Percentiles rank a stretch among this genome's conserved stretches.
These are phyloP conservation scores for Vidua chalybeata DNA, from an alignment of 2,113 vertebrate species.

Conservation along the genomic window DNA sequence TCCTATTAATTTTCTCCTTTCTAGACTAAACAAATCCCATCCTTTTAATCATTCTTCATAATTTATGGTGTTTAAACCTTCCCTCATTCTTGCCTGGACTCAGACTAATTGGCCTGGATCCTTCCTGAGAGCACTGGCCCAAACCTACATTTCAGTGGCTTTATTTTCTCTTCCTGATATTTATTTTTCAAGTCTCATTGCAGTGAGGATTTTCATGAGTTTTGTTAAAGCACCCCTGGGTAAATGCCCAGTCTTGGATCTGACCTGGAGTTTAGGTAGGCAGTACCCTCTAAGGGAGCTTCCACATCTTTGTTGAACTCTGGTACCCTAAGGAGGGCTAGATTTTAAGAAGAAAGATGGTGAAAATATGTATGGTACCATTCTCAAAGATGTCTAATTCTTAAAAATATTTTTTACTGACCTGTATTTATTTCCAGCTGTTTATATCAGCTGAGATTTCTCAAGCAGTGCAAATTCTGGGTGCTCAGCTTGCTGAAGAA, in stretches of 20 bases:
- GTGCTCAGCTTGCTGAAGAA: not conserved
- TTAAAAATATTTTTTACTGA: not conserved
- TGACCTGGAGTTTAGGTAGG: not conserved
- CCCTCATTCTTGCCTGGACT: not conserved
- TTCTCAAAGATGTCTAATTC: not conserved
- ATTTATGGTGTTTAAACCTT: not conserved
- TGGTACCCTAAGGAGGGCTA: not conserved
- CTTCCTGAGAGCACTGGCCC: not conserved
- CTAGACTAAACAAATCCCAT: constrained; percentile 39
- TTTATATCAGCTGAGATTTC: not conserved
- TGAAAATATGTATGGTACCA: not conserved
- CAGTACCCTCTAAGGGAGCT: not conserved
- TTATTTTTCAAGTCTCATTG: not conserved
- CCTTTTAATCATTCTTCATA: constrained; percentile 7
- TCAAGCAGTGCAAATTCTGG: not conserved
- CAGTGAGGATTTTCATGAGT: not conserved
- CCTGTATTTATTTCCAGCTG: not conserved
- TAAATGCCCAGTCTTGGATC: not conserved
- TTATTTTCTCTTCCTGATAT: not conserved
- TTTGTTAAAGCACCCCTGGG: not conserved
- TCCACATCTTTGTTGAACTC: not conserved
- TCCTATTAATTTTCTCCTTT: not conserved
- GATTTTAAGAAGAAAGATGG: not conserved
- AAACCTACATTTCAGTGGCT: not conserved
- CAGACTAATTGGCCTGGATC: not conserved